These are phyloP conservation scores for Macrocentrus cingulum DNA, from an alignment of 1,140 invertebrate species.

Conservation along the genomic window DNA sequence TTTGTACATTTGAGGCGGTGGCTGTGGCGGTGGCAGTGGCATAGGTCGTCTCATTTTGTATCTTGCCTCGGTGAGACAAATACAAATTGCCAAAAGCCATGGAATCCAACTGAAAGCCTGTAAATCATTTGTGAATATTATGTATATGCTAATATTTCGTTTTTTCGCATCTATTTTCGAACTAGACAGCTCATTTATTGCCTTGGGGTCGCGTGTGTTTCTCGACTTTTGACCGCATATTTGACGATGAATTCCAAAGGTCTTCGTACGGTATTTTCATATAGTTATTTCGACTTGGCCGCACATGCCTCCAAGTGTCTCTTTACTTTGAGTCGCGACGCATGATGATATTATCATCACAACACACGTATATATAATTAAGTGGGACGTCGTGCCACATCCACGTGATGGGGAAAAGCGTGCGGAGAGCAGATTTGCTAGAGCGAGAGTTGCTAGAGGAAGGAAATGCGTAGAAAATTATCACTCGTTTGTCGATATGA, in stretches of 20 bases:
- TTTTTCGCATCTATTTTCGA: no score
- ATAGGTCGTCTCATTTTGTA: constrained; percentile 45
- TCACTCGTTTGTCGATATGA: neutral
- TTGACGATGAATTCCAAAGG: no score
- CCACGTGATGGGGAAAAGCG: constrained; percentile 38
- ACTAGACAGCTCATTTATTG: no score
- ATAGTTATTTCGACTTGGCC: no score
- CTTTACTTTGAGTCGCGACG: constrained; percentile 1
- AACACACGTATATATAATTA: constrained; percentile 25
- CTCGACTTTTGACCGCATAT: no score
- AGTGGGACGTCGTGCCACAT: constrained; percentile 51
- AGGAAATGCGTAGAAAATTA: constrained; percentile 16
- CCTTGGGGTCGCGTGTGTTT: no score
- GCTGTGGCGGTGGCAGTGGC: constrained; percentile 30
- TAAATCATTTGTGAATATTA: neutral
- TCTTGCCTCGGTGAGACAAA: constrained; percentile 42
- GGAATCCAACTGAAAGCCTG: constrained; percentile 40
- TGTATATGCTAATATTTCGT: constrained; percentile 8
- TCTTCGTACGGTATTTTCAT: no score
- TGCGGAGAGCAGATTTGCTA: neutral
- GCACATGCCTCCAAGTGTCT: constrained; percentile 12
- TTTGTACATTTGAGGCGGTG: constrained; percentile 39
- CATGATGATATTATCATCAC: constrained; percentile 15
- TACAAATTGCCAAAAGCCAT: constrained; percentile 38
- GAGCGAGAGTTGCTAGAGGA: constrained; percentile 21